These are phyloP conservation scores for Dicentrarchus labrax DNA, from an alignment of 2,113 vertebrate genomes.

Conservation along the genomic window DNA sequence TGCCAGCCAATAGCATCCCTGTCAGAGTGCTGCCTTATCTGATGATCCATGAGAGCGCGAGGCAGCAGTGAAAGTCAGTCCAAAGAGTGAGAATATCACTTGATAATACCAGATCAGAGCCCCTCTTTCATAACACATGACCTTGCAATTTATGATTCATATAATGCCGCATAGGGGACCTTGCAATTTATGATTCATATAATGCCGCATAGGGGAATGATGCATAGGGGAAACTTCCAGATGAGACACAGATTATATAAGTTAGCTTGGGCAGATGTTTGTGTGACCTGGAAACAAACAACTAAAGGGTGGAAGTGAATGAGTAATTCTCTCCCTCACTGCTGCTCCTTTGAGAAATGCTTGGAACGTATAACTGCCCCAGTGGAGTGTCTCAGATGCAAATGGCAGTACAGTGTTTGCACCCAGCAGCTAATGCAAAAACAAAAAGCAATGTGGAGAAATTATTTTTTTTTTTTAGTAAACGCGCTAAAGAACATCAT, in stretches of 20 bases:
- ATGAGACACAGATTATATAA: constrained; percentile 49
- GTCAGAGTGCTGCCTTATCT: constrained; percentile 68
- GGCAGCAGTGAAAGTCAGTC: constrained; percentile 53
- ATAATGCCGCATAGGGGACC: constrained; percentile 56
- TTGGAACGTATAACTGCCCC: constrained; percentile 20
- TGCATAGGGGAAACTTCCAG: constrained; percentile 33
- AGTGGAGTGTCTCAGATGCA: constrained; percentile 17
- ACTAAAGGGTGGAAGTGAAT: constrained; percentile 27
- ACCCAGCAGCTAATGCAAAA: constrained; percentile 29
- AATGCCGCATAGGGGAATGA: constrained; percentile 24
- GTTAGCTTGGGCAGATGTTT: constrained; percentile 31
- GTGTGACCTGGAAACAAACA: constrained; percentile 19
- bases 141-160: constrained; percentile 66
- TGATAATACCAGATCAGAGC: constrained; percentile 63
- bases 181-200: constrained; percentile 64
- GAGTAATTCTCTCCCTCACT: constrained; percentile 23
- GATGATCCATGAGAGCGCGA: constrained; percentile 65
- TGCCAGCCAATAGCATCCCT: constrained; percentile 58
- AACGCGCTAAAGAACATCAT: neutral
- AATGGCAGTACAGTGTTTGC: constrained; percentile 8
- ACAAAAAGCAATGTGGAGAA: neutral
- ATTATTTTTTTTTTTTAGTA: neutral
- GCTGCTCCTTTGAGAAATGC: constrained; percentile 48
- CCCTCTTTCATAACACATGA: constrained; percentile 59
- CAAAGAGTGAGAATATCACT: constrained; percentile 61